Evolutionary conservation across 2,113 vertebrate species (phyloP).

Genomic region (chimpanzee (Pan troglodytes)): NHGRI_mPanTro3-v2.1_pri NC_072416.2:77623001-77623500

Average conservation of each 20-base stretch:
- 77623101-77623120: neutral
- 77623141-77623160: neutral
- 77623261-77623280: neutral
- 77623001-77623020: fast-evolving
- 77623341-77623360: neutral
- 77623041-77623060: neutral
- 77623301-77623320: neutral
- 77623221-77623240: fast-evolving
- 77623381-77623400: neutral
- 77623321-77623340: too few species aligned
- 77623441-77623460: neutral
- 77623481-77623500: neutral
- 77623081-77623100: neutral
- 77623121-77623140: neutral
- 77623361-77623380: too few species aligned
- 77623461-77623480: neutral
- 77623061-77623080: neutral
- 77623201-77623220: neutral
- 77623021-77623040: neutral
- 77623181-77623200: fast-evolving
- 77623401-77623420: too few species aligned
- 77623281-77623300: neutral
- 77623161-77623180: neutral
- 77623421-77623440: too few species aligned
- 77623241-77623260: fast-evolving